Evolutionary conservation across 1,140 invertebrate genomes (phyloP).

Genomic region (Micrasema minimum): DNA sequence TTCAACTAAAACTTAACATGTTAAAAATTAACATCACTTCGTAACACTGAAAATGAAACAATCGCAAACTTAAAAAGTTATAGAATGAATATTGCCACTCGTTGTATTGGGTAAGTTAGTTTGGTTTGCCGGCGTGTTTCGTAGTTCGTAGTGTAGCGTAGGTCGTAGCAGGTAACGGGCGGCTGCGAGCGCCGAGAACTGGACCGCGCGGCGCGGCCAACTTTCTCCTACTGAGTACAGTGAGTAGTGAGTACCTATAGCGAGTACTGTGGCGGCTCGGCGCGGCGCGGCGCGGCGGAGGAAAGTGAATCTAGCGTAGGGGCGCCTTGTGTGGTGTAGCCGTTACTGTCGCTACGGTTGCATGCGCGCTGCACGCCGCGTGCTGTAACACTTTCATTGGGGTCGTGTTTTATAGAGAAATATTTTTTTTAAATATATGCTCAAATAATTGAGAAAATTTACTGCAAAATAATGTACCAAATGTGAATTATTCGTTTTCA

Average conservation of each 20-base stretch:
- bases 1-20: not conserved
- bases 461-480: no score
- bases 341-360: slow-evolving; percentile 14
- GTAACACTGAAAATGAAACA: not conserved
- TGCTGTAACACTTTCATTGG: slow-evolving; percentile 4
- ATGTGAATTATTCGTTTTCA: no score
- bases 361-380: slow-evolving; percentile 1
- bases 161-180: slow-evolving; percentile 28
- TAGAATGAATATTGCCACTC: not conserved
- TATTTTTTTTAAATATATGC: no score
- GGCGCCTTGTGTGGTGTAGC: slow-evolving; percentile 1
- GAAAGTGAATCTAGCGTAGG: slow-evolving; percentile 51
- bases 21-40: slow-evolving; percentile 6
- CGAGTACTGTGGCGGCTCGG: slow-evolving; percentile 10
- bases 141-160: slow-evolving; percentile 36
- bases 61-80: not conserved
- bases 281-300: slow-evolving; percentile 53
- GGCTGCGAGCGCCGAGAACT: slow-evolving; percentile 53
- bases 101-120: no score
- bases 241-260: no score
- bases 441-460: no score
- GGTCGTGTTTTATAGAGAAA: not conserved
- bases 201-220: slow-evolving; percentile 57
- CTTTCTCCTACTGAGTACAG: slow-evolving; percentile 54
- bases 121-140: no score